phyloP scores from a whole-genome alignment of 2,113 vertebrate genomes.

The Hemicordylus capensis region DNA sequence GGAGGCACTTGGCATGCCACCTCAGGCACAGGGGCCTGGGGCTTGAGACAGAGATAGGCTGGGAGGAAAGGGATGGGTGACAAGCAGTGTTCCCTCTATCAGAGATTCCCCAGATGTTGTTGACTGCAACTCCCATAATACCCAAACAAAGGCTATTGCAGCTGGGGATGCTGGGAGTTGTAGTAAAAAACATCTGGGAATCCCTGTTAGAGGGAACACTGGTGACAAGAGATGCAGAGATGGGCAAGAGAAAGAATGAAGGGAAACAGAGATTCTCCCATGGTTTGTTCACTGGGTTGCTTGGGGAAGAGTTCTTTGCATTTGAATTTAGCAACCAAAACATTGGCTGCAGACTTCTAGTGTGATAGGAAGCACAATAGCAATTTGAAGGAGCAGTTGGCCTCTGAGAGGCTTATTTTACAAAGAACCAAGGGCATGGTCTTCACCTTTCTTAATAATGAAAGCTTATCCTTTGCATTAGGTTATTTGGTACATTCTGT shows the following conservation, averaged over 20 bases:
- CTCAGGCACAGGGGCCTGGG: too few species aligned
- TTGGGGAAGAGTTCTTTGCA: background rate
- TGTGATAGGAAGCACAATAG: background rate
- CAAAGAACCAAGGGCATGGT: slow-evolving; percentile 18
- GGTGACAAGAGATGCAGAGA: background rate
- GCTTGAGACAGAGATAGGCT: background rate
- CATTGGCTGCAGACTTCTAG: background rate
- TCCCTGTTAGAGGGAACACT: too few species aligned
- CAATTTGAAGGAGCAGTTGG: background rate
- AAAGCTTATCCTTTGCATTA: slow-evolving; percentile 12
- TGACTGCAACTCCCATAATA: too few species aligned
- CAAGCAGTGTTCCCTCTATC: too few species aligned
- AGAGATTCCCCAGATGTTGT: too few species aligned
- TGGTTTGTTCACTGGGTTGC: background rate
- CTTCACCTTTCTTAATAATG: background rate
- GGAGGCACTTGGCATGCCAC: too few species aligned
- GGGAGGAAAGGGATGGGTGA: background rate
- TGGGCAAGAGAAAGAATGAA: background rate
- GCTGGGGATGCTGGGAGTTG: too few species aligned
- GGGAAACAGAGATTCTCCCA: slow-evolving; percentile 8
- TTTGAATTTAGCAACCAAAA: background rate
- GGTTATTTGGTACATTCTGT: background rate
- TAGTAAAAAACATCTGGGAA: too few species aligned
- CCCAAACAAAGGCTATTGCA: too few species aligned
- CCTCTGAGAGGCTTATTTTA: slow-evolving; percentile 8